Conservation (phyloP, 2,113 vertebrate genomes). For the Protobothrops mucrosquamatus region DNA sequence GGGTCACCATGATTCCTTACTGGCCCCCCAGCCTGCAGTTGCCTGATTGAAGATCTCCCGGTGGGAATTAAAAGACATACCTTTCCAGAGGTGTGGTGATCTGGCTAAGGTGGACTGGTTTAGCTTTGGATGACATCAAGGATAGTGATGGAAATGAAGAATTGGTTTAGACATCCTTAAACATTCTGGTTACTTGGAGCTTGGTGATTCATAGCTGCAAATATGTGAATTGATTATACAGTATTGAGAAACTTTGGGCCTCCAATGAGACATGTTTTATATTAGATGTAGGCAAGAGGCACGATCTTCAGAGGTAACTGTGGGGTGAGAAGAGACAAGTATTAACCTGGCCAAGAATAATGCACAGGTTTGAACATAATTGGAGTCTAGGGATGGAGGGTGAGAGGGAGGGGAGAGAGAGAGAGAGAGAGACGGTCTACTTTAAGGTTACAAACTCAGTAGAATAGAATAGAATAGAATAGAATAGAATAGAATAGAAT, state of each 20-base stretch:
- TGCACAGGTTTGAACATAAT: background rate
- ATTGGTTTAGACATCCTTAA: background rate
- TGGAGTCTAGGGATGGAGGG: background rate
- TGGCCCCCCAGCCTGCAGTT: background rate
- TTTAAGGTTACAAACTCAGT: background rate
- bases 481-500: no score
- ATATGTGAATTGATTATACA: background rate
- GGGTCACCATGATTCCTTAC: background rate
- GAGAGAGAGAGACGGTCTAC: background rate
- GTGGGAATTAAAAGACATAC: background rate
- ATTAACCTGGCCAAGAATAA: background rate
- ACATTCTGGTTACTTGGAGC: background rate
- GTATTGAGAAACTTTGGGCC: background rate
- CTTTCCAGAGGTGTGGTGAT: no score
- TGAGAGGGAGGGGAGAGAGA: rapidly evolving
- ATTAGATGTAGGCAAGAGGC: background rate
- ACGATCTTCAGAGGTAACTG: background rate
- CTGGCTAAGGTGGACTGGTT: background rate
- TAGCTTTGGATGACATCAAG: background rate
- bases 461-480: no score
- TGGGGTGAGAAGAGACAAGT: background rate
- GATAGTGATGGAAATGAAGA: background rate
- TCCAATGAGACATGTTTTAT: background rate
- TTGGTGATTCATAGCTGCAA: background rate
- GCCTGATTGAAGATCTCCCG: background rate